Evolutionary conservation across 2,888 invertebrate species (phyloP), one percentile per base, ranked within the genome.

Genomic region (Apotomis capreana): DNA sequence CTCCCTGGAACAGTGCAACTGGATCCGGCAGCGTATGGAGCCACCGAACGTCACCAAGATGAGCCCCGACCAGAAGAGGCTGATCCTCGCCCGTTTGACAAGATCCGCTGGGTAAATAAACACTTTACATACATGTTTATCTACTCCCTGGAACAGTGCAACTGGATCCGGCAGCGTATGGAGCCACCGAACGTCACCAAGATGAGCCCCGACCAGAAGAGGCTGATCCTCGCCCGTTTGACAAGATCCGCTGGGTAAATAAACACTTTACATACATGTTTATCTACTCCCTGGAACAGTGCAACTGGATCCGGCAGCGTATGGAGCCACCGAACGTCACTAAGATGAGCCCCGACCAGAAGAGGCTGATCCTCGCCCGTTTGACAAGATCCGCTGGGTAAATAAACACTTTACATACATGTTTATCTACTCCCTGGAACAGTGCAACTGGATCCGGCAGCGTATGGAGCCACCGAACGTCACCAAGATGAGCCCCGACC

Each of bases 91-190:
- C 52, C 96, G 99, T 80, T 95, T 99, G 73, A 98, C 99, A 63
- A 95, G 99, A 84, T 98, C 99, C 63, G 96, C 98, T 54, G 97
- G 98, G 95, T 97, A 94, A 92, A 40, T 40, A 5, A 40, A 40
- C 6, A 6, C 40, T 0, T 40, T 40, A 2, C 1, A 40, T 5
- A 40, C 88, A 99, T 99, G 99, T 99, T 99, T 90, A 99, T 99
- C 87, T 99, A 99, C 91, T 99, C 98, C 49, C 91, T 98, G 40
- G 40, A 99, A 84, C 99, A 99, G 89, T 99, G 99, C 88, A 99
- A 99, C 89, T 99, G 99, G 99, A 99, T 99, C 84, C 94, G 99
- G n/a, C n/a, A n/a, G 88, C 96, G 97, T 76, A 97, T 99, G 94
- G 99, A 99, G 70, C 97, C 97, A 0, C 99, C 99, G 10, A 97